Conservation (phyloP, 2,888 invertebrate genomes). For the Cataglyphis altisquamis region DNA sequence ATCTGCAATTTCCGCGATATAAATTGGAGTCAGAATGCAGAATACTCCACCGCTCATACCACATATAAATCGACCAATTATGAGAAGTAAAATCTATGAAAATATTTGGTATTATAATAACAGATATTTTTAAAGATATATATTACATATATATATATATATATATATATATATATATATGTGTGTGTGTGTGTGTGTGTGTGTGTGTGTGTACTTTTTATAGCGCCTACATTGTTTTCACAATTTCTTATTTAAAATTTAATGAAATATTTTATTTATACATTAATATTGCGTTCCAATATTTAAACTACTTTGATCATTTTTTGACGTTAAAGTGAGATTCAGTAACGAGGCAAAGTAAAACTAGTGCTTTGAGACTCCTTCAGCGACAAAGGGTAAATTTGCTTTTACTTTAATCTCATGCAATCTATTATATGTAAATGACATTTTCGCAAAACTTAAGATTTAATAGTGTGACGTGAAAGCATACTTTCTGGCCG, state of each 20-base stretch:
- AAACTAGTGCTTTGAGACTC: background rate
- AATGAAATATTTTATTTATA: background rate
- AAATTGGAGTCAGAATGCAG: constrained; percentile 78
- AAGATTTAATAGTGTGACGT: background rate
- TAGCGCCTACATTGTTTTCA: background rate
- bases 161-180: background rate
- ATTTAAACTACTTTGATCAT: background rate
- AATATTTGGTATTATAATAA: constrained; percentile 2
- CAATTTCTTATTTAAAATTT: background rate
- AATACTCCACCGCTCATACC: constrained; percentile 78
- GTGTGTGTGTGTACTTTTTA: background rate
- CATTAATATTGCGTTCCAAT: background rate
- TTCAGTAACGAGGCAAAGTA: background rate
- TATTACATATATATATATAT: background rate
- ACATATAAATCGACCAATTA: constrained; percentile 79
- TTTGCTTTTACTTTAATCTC: background rate
- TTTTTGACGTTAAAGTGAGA: background rate
- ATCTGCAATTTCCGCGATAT: constrained; percentile 80
- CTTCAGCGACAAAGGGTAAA: background rate
- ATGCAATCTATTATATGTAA: background rate
- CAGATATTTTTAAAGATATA: background rate
- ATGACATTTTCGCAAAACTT: background rate
- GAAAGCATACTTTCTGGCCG: constrained; percentile 71
- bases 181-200: no score
- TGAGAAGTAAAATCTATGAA: constrained; percentile 59